Evolutionary conservation across 2,797 vertebrate species (phyloP).

Genomic region (Lindbergichthys nudifrons): DNA sequence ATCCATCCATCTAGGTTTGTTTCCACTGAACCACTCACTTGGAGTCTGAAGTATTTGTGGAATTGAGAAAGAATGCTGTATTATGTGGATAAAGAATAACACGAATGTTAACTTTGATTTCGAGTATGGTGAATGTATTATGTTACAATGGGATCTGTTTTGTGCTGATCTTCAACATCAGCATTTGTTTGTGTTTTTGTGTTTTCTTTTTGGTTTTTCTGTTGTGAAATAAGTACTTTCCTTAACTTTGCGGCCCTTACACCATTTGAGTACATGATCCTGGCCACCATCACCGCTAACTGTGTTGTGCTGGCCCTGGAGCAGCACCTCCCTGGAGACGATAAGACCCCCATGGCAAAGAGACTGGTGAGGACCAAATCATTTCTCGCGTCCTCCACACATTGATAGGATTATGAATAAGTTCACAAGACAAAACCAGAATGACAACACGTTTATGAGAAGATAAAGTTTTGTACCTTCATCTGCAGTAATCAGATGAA

Average conservation of each 20-base stretch:
- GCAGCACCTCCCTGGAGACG: constrained; percentile 97
- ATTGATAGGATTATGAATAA: not conserved
- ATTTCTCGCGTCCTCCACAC: constrained; percentile 29
- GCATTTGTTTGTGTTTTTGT: not conserved
- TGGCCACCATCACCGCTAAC: constrained; percentile 98
- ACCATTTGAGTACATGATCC: constrained; percentile 99
- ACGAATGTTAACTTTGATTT: not conserved
- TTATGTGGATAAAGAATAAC: not conserved
- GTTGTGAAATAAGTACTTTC: constrained; percentile 59
- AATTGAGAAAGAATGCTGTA: not conserved
- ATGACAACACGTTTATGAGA: constrained; percentile 2
- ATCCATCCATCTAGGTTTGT: constrained; percentile 44
- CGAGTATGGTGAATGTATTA: not conserved
- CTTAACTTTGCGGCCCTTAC: constrained; percentile 89
- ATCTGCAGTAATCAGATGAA: not conserved
- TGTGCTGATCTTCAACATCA: not conserved
- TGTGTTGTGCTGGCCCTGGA: constrained; percentile 97
- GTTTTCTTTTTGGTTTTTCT: constrained; percentile 5
- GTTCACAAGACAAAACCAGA: constrained; percentile 12
- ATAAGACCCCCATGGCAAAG: constrained; percentile 99
- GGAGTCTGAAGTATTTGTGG: not conserved
- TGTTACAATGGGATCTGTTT: not conserved
- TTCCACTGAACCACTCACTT: not conserved
- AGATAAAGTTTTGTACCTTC: not conserved
- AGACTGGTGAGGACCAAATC: constrained; percentile 89